Percentiles rank a stretch among this genome's conserved stretches.
phyloP scores from a whole-genome alignment of 1,140 invertebrate genomes.

The Octopus bimaculoides region DNA sequence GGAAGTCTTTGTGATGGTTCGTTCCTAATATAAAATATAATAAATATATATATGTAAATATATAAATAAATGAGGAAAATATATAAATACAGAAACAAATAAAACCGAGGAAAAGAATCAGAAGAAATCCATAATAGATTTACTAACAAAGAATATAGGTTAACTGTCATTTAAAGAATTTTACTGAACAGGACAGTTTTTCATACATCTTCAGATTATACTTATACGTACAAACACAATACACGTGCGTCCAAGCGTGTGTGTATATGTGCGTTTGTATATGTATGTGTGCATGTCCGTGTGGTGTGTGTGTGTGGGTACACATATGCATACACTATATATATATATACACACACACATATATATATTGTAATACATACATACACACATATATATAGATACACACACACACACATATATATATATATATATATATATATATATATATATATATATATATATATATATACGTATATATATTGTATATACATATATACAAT shows the following conservation, averaged over 20 bases:
- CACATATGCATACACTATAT: neutral
- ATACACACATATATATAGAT: neutral
- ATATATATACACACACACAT: neutral
- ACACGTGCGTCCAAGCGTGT: neutral
- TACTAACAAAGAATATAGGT: no score
- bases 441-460: neutral
- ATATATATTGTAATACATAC: neutral
- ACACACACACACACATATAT: neutral
- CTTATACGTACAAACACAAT: neutral
- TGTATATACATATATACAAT: neutral
- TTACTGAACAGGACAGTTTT: no score
- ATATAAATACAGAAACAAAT: neutral
- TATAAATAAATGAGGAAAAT: neutral
- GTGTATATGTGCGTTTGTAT: neutral
- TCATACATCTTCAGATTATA: neutral
- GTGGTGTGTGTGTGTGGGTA: neutral
- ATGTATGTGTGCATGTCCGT: neutral
- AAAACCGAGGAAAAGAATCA: no score
- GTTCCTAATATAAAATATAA: conserved; percentile 14
- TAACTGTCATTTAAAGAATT: no score
- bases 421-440: neutral
- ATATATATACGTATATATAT: neutral
- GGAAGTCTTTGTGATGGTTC: conserved; percentile 7
- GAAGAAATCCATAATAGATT: no score
- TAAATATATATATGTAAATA: neutral